Evolutionary conservation across 2,888 invertebrate species (phyloP), one percentile per base, ranked within the genome.

Genomic region (Apamea anceps): DNA sequence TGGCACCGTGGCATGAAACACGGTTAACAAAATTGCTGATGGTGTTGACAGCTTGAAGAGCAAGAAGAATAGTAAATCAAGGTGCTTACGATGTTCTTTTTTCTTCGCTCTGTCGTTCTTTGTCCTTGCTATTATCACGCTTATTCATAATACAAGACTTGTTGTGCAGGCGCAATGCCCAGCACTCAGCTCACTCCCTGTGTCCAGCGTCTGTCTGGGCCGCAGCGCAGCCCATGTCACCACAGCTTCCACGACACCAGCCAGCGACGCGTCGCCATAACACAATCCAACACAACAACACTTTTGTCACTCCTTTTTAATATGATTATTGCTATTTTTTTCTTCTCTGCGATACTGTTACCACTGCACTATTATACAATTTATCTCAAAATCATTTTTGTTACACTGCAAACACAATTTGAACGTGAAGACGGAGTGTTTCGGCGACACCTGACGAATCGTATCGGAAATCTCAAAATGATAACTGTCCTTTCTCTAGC

Each of bases 381-480:
- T 96, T 97, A 97, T 96, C 97, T 96, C 94, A 96, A 94, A 95
- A 96, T 96, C 97, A 97, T 97, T 96, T 96, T 97, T 94, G 94
- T 93, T 94, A 92, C 95, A 95, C 96, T 96, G 95, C 88, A 95
- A 95, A 91, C 92, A 93, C 91, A 93, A 94, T 92, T 92, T 92
- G 85, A 86, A 87, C 81, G 70, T 88, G 90, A 86, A 87, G 76
- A 74, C 83, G 79, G 87, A 91, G 93, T 96, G 96, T 95, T 96
- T 95, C 96, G 96, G 95, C 96, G 96, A 96, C 94, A 91, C 88
- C 89, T 90, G 90, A 92, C 88, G 71, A 87, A 76, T 86, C 77
- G 77, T 81, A 77, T 83, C 77, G 75, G 85, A 85, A 85, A 72
- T 85, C 70, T 65, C 63, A 75, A 87, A 84, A 82, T 79, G 71